Conservation (phyloP, 1,140 invertebrate species). For the Frieseomelitta varia region DNA sequence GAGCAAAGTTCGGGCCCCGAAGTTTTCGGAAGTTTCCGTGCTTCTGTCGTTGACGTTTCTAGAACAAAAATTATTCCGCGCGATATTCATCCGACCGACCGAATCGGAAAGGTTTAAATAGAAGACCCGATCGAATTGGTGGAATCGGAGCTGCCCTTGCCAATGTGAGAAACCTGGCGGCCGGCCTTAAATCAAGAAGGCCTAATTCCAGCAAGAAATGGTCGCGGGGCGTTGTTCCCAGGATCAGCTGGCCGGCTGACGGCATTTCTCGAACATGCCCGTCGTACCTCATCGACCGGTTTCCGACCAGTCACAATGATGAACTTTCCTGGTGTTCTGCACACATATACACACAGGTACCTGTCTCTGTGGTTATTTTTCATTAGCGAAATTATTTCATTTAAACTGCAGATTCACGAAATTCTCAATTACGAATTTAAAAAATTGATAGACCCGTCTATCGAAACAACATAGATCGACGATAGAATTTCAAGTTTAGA, state of each 20-base stretch:
- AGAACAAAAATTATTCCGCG: conserved; percentile 10
- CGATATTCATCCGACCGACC: not conserved
- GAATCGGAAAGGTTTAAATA: conserved; percentile 21
- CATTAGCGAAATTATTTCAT: not conserved
- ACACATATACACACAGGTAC: conserved; percentile 1
- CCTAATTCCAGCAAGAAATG: conserved; percentile 80
- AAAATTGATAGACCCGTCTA: not conserved
- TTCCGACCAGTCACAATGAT: conserved; percentile 59
- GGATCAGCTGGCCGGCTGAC: conserved; percentile 81
- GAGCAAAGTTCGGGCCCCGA: not conserved
- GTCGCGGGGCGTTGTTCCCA: conserved; percentile 80
- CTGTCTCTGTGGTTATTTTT: conserved; percentile 4
- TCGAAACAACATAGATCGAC: not conserved
- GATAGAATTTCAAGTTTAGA: not conserved
- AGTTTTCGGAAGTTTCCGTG: conserved; percentile 1
- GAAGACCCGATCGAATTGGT: conserved; percentile 16
- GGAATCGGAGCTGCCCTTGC: conserved; percentile 54
- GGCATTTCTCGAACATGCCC: conserved; percentile 79
- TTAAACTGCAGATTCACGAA: not conserved
- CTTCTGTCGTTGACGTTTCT: conserved; percentile 4
- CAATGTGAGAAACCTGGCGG: conserved; percentile 78
- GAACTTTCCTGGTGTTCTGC: conserved; percentile 45
- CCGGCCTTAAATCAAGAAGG: conserved; percentile 80
- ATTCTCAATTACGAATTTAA: not conserved
- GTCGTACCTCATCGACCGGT: conserved; percentile 78